Evolutionary conservation across 2,797 vertebrate genomes (phyloP).

Genomic region (Centropyge bicolor): DNA sequence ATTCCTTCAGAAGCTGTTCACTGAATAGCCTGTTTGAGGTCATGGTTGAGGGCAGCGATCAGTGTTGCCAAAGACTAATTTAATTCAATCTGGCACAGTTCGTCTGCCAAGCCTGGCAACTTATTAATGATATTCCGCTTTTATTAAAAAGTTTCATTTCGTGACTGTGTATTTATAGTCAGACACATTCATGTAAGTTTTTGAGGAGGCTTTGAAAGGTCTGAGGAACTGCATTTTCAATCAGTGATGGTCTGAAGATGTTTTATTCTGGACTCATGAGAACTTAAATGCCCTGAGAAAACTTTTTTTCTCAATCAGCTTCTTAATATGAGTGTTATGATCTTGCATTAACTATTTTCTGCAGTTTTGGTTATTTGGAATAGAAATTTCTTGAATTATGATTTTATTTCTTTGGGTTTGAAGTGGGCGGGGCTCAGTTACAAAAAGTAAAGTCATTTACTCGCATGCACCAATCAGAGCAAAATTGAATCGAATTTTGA

Average conservation of each 20-base stretch:
- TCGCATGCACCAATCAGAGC: background rate
- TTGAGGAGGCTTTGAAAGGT: constrained; percentile 27
- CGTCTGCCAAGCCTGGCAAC: constrained; percentile 7
- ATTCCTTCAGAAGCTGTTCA: background rate
- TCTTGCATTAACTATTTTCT: background rate
- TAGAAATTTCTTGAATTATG: background rate
- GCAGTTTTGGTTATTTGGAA: background rate
- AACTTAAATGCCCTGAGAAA: background rate
- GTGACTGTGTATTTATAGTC: background rate
- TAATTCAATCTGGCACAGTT: constrained; percentile 22
- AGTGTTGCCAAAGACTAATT: constrained; percentile 3
- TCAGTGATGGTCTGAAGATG: constrained; percentile 3
- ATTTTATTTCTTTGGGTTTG: background rate
- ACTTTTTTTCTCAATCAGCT: background rate
- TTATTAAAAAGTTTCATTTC: constrained; percentile 4
- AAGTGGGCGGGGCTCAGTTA: background rate
- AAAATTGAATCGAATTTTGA: background rate
- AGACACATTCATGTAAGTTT: constrained; percentile 3
- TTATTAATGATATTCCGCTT: constrained; percentile 16
- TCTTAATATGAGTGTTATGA: background rate
- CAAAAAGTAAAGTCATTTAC: background rate
- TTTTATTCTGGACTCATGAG: background rate
- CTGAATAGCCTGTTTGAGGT: constrained; percentile 2
- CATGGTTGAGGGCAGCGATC: background rate
- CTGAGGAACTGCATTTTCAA: constrained; percentile 5